Conservation (phyloP, 2,888 invertebrate species). For the Tridacna gigas region DNA sequence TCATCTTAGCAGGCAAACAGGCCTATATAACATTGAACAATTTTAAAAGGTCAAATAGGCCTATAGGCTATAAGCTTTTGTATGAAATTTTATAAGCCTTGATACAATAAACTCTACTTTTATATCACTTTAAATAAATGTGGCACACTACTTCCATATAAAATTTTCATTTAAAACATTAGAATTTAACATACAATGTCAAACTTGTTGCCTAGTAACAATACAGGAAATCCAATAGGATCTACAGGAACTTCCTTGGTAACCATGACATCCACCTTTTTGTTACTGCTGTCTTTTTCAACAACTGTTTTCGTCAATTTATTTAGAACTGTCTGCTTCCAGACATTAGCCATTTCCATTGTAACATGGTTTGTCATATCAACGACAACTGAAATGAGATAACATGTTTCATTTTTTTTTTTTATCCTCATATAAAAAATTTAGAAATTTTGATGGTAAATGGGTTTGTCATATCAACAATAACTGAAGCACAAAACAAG, state of each 20-base stretch:
- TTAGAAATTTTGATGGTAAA: too few species aligned
- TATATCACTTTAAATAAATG: too few species aligned
- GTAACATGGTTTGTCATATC: slow-evolving; percentile 75
- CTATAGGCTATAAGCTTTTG: too few species aligned
- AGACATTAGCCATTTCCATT: slow-evolving; percentile 78
- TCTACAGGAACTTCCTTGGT: slow-evolving; percentile 65
- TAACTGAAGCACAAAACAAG: too few species aligned
- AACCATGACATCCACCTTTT: slow-evolving; percentile 52
- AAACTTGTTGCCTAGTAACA: slow-evolving; percentile 81
- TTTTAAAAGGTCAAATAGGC: too few species aligned
- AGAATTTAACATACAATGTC: slow-evolving; percentile 70
- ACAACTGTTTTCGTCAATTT: slow-evolving; percentile 68
- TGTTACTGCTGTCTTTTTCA: slow-evolving; percentile 47
- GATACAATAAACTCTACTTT: too few species aligned
- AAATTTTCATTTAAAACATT: too few species aligned
- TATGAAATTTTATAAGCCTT: too few species aligned
- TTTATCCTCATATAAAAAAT: background rate
- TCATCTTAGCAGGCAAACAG: too few species aligned
- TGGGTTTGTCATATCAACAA: too few species aligned
- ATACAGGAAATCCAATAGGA: slow-evolving; percentile 74
- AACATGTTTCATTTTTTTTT: background rate
- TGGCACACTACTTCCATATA: too few species aligned
- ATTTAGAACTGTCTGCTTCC: slow-evolving; percentile 78
- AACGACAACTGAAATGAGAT: slow-evolving; percentile 75
- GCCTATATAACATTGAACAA: too few species aligned